Base-by-base conservation (phyloP, 2,888 invertebrate species). In the Mechanitis mazaeus region DNA sequence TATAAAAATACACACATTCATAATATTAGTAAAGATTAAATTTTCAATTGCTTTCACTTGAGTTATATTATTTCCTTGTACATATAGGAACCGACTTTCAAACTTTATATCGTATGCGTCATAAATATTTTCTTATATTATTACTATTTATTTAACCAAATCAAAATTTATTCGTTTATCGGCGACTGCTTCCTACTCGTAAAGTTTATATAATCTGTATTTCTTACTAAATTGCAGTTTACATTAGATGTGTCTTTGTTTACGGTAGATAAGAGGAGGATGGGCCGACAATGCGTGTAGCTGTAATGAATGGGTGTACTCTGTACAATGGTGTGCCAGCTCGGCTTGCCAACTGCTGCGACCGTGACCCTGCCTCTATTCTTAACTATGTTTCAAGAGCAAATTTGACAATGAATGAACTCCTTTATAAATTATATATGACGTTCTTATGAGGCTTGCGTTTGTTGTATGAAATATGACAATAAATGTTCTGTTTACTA, bases 41-140 rank as follows among this genome's bases (percentile, higher is more conserved):
- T 47, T 2, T 12, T 12, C 12, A 46, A 5, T 5, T 12, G 2
- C 12, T n/a, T 20, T 46, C 3, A 46, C 12, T 20, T 20, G 20
- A 20, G 1, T 20, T 20, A 20, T 20, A 20, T 20, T 20, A 20
- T 20, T 20, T 20, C 20, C 20, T 20, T 20, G 20, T 20, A 20
- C 20, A 20, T 20, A 20, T 20, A 20, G 20, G 20, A 20, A 28
- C 47, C 6, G 28, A 28, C 20, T 54, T 33, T 56, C 54, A 31
- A 35, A 35, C 45, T 61, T 55, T 28, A 47, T 61, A 50, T 55
- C 59, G 50, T 47, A 61, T 56, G 45, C 50, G 54, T 59, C 35
- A 54, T 58, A 55, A 59, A 61, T 54, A 55, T 53, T 54, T 55
- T 53, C 33, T 7, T 12, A 59, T 55, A 59, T 35, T 57, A 61